Percentiles rank a stretch among this genome's conserved stretches.
Evolutionary conservation across 2,888 invertebrate genomes (phyloP).

Genomic region (Lepas anatifera): DNA sequence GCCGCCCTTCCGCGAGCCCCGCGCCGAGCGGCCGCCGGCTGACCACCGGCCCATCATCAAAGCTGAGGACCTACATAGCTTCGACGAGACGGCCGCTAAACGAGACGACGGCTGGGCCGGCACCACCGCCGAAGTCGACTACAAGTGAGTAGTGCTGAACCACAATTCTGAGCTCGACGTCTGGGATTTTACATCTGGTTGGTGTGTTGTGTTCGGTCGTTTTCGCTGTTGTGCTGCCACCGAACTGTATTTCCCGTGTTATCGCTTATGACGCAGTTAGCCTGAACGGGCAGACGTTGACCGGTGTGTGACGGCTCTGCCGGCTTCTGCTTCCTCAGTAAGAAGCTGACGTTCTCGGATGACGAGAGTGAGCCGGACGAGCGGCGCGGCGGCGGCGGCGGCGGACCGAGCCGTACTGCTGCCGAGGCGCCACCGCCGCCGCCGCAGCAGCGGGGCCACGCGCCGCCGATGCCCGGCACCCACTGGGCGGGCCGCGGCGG

Average conservation of each 20-base stretch:
- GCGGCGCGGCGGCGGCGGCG: background rate
- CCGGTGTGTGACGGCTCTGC: too few species aligned
- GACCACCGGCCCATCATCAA: slow-evolving; percentile 67
- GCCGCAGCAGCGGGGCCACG: background rate
- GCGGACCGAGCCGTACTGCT: too few species aligned
- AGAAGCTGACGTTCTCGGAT: slow-evolving; percentile 7
- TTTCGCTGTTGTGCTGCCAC: background rate
- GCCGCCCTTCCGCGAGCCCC: background rate
- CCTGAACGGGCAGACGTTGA: too few species aligned
- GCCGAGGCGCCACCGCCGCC: background rate
- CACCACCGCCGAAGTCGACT: slow-evolving; percentile 4
- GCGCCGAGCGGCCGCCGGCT: background rate
- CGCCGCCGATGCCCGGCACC: background rate
- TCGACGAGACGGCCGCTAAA: slow-evolving; percentile 72
- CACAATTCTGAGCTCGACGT: too few species aligned
- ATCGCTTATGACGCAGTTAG: too few species aligned
- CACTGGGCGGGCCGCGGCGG: background rate
- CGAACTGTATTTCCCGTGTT: background rate
- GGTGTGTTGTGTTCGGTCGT: too few species aligned
- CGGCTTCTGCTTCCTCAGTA: background rate
- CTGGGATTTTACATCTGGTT: too few species aligned
- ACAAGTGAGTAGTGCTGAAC: background rate
- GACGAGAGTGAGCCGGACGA: slow-evolving; percentile 5
- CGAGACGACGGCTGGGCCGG: slow-evolving; percentile 66
- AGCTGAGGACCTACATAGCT: slow-evolving; percentile 80